Percentiles rank a stretch among this genome's conserved stretches.
phyloP scores from a whole-genome alignment of 53 echinoderm and acorn worm genomes.

The Apostichopus leukothele region DNA sequence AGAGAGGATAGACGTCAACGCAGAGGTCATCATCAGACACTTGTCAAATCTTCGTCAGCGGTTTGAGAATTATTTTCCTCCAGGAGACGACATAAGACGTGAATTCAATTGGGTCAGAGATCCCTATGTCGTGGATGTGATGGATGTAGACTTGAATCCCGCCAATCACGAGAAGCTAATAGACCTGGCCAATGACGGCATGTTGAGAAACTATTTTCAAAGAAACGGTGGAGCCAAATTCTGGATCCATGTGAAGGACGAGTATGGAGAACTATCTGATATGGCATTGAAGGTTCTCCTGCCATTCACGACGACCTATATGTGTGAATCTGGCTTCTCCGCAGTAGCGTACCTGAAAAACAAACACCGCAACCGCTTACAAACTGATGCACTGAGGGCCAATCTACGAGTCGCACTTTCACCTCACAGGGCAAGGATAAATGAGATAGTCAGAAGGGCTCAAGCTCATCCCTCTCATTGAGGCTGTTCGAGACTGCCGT shows the following conservation, averaged over 20 bases:
- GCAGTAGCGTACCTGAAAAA: slow-evolving; percentile 25
- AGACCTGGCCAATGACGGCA: slow-evolving; percentile 12
- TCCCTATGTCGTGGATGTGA: slow-evolving; percentile 20
- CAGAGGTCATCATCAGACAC: too few relatives aligned
- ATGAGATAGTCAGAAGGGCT: not conserved
- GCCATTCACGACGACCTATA: slow-evolving; percentile 37
- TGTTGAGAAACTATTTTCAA: slow-evolving; percentile 8
- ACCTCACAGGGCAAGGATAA: slow-evolving; percentile 38
- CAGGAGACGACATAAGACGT: too few relatives aligned
- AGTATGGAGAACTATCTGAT: not conserved
- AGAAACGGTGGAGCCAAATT: not conserved
- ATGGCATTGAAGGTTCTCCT: slow-evolving; percentile 35
- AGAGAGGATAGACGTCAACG: too few relatives aligned
- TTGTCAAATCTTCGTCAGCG: too few relatives aligned
- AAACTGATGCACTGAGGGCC: slow-evolving; percentile 11
- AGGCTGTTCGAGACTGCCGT: too few relatives aligned
- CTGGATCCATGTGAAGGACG: slow-evolving; percentile 8
- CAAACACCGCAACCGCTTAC: slow-evolving; percentile 39
- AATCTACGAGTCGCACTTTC: slow-evolving; percentile 44
- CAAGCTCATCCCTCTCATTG: too few relatives aligned
- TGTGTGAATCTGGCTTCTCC: slow-evolving; percentile 45
- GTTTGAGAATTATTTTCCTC: too few relatives aligned
- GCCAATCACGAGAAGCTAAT: slow-evolving; percentile 34
- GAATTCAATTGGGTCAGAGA: slow-evolving; percentile 33
- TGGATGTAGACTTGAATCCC: slow-evolving; percentile 10